These are phyloP conservation scores for Drepana arcuata DNA, from an alignment of 1,140 invertebrate species.

Conservation along the genomic window DNA sequence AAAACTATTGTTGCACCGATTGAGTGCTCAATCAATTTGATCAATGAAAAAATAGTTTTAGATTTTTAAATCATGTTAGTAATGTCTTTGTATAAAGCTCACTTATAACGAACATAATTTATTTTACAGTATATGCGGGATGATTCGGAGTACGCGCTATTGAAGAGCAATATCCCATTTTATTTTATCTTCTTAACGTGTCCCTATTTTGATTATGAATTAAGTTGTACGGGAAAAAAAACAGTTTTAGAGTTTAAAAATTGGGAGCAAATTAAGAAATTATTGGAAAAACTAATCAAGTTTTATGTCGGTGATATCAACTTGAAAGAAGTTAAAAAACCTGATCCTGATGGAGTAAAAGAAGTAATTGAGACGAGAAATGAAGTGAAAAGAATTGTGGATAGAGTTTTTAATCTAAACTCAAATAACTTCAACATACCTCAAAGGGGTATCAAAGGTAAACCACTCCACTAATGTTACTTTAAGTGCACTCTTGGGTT, in stretches of 20 bases:
- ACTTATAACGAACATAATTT: neutral
- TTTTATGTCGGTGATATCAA: conserved; percentile 40
- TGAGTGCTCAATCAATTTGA: too few species aligned
- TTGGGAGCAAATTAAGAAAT: conserved; percentile 68
- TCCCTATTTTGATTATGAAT: conserved; percentile 73
- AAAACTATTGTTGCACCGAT: too few species aligned
- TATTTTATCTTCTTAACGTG: conserved; percentile 77
- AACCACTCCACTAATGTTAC: conserved; percentile 6
- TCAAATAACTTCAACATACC: conserved; percentile 22
- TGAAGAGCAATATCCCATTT: conserved; percentile 56
- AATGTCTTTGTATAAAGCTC: too few species aligned
- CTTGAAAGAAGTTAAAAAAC: conserved; percentile 17
- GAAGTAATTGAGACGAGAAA: conserved; percentile 19
- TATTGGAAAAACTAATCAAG: conserved; percentile 70
- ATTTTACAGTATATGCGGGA: conserved; percentile 1
- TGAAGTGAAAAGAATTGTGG: conserved; percentile 38
- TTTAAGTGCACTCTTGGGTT: too few species aligned
- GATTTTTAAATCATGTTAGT: too few species aligned
- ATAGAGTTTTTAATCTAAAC: conserved; percentile 29
- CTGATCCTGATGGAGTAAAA: conserved; percentile 2
- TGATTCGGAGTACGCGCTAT: neutral
- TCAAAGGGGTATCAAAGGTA: conserved; percentile 43
- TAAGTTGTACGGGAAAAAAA: conserved; percentile 69
- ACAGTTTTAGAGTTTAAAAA: conserved; percentile 75
- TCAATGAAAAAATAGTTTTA: too few species aligned